phyloP scores from a whole-genome alignment of 2,113 vertebrate genomes.

The Bubo bubo region DNA sequence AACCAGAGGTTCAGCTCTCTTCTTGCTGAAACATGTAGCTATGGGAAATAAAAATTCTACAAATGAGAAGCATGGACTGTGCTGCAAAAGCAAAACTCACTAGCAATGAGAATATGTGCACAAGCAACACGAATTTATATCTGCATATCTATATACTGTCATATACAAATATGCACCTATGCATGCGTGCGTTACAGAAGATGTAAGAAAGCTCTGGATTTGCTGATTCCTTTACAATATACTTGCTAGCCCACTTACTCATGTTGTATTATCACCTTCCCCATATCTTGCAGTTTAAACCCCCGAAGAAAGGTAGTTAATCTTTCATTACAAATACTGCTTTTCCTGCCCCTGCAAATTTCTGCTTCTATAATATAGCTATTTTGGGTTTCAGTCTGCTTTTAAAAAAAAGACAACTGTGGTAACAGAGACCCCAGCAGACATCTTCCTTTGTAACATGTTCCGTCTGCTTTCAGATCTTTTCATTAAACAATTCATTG shows the following conservation, averaged over 20 bases:
- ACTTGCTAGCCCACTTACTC: background rate
- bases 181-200: background rate
- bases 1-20: background rate
- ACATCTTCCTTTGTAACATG: background rate
- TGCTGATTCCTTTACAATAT: background rate
- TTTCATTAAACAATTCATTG: background rate
- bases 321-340: background rate
- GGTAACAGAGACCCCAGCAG: background rate
- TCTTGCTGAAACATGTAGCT: background rate
- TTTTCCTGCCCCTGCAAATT: background rate
- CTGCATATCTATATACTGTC: too few relatives aligned
- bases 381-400: background rate
- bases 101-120: background rate
- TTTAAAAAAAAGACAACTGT: background rate
- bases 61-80: background rate
- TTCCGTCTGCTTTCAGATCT: background rate
- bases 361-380: background rate
- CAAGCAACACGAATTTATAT: background rate
- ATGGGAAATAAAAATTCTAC: background rate
- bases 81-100: background rate
- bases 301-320: background rate
- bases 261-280: background rate
- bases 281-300: background rate
- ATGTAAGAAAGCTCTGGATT: background rate
- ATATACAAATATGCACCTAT: background rate